Evolutionary conservation across 2,888 invertebrate species (phyloP), one percentile per base, ranked within the genome.

Genomic region (Ferrisia virgata): DNA sequence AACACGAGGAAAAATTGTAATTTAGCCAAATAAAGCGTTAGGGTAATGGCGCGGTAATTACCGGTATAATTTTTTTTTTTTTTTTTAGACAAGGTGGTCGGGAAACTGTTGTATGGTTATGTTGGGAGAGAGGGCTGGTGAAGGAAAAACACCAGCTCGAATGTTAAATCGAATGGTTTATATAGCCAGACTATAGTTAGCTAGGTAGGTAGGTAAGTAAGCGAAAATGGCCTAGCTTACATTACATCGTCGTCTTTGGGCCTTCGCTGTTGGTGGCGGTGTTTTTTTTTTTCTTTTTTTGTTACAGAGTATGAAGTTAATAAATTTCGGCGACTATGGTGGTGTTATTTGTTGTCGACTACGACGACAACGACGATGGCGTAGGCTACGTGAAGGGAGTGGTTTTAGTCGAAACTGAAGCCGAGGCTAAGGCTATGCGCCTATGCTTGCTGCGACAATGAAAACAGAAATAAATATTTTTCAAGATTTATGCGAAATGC

Each of bases 401-500:
- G 58, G 1, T 4, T 39, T 39, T 39, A 39, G 5, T 39, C 11
- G 6, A 11, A 11, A 11, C 11, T 39, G 39, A 39, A 8, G 11
- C 5, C 39, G 39, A 5, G 39, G 11, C 5, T 5, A 11, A 11
- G 13, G 28, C 13, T 28, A 13, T 6, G 9, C 53, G 22, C 18
- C 53, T 18, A 53, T 22, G 22, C 18, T 22, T 8, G 22, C 53
- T n/a, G 22, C 18, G 58, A 81, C 58, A 81, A 58, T 64, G 58
- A 39, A 76, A 72, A 83, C 31, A 47, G 43, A 69, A 76, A 83
- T 43, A 82, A 40, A 82, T 40, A 83, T 83, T 72, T 83, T 83
- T 69, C 40, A 43, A 83, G 83, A 83, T 83, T 83, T 83, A 83
- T 83, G 72, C 83, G 72, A 83, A 83, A 83, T 83, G 83, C 72